Conservation (phyloP, 1,140 invertebrate genomes). For the Ylistrum balloti region DNA sequence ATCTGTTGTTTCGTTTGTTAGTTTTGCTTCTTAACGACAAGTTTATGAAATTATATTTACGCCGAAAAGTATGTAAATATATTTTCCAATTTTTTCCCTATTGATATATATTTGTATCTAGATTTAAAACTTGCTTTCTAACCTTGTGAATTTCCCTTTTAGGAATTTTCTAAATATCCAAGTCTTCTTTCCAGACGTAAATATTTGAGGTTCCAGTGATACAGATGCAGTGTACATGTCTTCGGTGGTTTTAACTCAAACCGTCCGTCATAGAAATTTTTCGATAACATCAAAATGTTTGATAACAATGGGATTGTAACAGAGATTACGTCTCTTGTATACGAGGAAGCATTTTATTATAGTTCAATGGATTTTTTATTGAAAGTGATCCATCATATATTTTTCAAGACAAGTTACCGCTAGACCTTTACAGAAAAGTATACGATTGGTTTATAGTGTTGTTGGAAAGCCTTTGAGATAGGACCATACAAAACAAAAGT, state of each 20-base stretch:
- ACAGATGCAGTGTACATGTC: too few relatives aligned
- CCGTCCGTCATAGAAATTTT: not conserved
- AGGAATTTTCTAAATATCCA: too few relatives aligned
- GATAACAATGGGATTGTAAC: not conserved
- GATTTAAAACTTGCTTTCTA: too few relatives aligned
- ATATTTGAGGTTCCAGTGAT: too few relatives aligned
- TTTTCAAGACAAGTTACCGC: not conserved
- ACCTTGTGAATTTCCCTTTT: too few relatives aligned
- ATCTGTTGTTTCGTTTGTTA: too few relatives aligned
- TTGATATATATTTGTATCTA: too few relatives aligned
- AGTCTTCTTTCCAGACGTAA: too few relatives aligned
- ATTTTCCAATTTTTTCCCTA: too few relatives aligned
- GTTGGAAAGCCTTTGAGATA: conserved; percentile 7
- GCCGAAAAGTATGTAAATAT: too few relatives aligned
- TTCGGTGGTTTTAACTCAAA: not conserved
- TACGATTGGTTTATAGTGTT: not conserved
- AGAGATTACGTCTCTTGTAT: not conserved
- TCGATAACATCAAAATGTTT: not conserved
- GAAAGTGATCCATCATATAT: conserved; percentile 39
- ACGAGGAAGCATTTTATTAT: not conserved
- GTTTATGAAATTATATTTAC: too few relatives aligned
- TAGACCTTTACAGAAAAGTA: not conserved
- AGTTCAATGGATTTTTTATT: conserved; percentile 1
- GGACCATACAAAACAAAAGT: not conserved
- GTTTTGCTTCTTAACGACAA: too few relatives aligned